Base-by-base conservation (phyloP, 2,888 invertebrate genomes). In the Polia nebulosa region DNA sequence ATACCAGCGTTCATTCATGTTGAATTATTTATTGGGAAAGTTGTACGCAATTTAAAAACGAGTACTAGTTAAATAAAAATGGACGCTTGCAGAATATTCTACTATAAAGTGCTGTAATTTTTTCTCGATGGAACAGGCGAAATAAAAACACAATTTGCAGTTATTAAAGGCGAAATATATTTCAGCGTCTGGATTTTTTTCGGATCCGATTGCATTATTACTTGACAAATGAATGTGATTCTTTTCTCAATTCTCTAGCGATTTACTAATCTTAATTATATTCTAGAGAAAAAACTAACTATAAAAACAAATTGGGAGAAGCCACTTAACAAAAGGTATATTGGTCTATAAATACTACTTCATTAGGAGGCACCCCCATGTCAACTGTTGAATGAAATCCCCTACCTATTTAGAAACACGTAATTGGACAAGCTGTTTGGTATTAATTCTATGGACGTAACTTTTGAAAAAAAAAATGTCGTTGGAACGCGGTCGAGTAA, bases 311-410 rank as follows among this genome's bases (percentile, higher is more conserved):
- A 47, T 61, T 45, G 20, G 36, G 9, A 36, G 7, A 36, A 51
- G n/a, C 8, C 32, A 59, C 52, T 67, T 62, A 47, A 56, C 52
- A 56, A 39, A 59, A 61, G 32, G 62, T 60, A 51, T 44, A 58
- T 61, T 63, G 39, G 61, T 53, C 45, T 53, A 76, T 69, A 66
- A 76, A 76, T 76, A 70, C 36, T 59, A 76, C 76, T 81, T 67
- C 57, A 81, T 76, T 69, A 69, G 55, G 27, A 29, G 17, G n/a
- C 17, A 20, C 49, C 22, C 73, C 47, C 56, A 60, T 57, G 61
- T 63, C 44, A 32, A 6, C 49, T 22, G 34, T 53, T 45, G 29
- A 75, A 66, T 36, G 55, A 47, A 44, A 45, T 58, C 32, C 62
- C 52, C 22, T 27, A 39, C 34, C 52, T 61, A 67, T 68, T 71